Base-by-base conservation (phyloP, 2,797 vertebrate genomes). In the Poeciliopsis paucimaculata region DNA sequence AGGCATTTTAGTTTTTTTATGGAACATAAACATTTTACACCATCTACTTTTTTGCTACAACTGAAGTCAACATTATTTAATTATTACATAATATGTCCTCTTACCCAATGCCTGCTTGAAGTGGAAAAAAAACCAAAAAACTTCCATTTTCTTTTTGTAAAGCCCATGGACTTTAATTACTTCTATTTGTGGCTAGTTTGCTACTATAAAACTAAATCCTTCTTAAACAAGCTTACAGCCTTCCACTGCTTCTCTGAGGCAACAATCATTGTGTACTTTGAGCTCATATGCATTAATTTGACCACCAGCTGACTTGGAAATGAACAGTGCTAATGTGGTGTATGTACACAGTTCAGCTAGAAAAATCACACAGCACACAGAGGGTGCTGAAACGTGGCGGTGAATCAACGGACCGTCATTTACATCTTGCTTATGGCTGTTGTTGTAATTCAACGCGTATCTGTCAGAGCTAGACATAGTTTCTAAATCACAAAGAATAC, bases 401-500 rank as follows among this genome's bases (percentile, higher is more conserved):
- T 88, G 88, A 91, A 89, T 92, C 90, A 90, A 76, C 57, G n/a
- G 13, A 79, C 82, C 43, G 75, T 68, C 74, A 62, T 90, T 93
- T 87, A 87, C 84, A 86, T 90, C 85, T 87, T 77, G 84, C 89
- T 93, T 80, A 82, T 89, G 86, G 91, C 86, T 82, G 84, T 91
- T 91, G 84, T 84, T 84, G 80, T 84, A 91, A 89, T 90, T 87
- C 86, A 82, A 82, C 84, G 47, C 86, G 79, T 86, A 92, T 91
- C 87, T 88, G 89, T 92, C 91, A 87, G 81, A 74, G 81, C 82
- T 49, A 57, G 84, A 80, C 76, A 13, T 66, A 76, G 75, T 90
- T 89, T 91, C 83, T 90, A 87, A 92, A 92, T 92, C 84, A 91
- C 87, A 77, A 83, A 70, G 84, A 86, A 90, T 80, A 87, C 83